phyloP scores from a whole-genome alignment of 2,113 vertebrate species.

The Aptenodytes patagonicus region DNA sequence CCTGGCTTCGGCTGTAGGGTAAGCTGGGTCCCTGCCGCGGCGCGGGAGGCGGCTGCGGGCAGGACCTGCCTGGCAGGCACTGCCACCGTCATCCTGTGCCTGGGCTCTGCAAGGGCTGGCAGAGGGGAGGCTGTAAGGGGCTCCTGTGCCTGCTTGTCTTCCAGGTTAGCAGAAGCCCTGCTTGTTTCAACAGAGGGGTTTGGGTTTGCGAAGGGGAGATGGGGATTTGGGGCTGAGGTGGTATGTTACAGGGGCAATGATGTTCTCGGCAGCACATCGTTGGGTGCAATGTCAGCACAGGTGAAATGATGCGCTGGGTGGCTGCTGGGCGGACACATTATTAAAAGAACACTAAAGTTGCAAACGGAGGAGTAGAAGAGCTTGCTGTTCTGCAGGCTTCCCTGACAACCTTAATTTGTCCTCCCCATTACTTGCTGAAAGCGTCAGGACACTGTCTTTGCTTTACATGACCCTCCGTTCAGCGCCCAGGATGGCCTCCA shows the following conservation, averaged over 20 bases:
- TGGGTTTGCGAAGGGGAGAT: not conserved
- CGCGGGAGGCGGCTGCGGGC: not conserved
- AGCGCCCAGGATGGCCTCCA: not conserved
- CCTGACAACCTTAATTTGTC: not conserved
- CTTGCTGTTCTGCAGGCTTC: not conserved
- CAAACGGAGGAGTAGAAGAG: not conserved
- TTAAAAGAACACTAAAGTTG: not conserved
- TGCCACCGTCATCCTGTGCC: not conserved
- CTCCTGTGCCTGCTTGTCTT: not conserved
- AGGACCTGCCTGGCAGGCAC: not conserved
- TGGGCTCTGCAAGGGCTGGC: not conserved
- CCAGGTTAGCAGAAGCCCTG: not conserved
- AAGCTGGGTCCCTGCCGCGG: not conserved
- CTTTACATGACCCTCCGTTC: not conserved
- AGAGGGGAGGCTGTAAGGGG: not conserved
- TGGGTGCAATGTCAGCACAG: not conserved
- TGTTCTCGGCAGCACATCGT: accelerated
- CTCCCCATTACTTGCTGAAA: too few species aligned
- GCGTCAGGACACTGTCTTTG: accelerated
- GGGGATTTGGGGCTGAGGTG: not conserved
- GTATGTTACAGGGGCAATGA: accelerated
- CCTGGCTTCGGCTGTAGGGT: not conserved
- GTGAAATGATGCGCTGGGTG: not conserved
- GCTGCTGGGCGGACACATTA: not conserved
- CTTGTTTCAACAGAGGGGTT: accelerated